phyloP scores from a whole-genome alignment of 2,113 vertebrate species.

The Chinchilla lanigera region DNA sequence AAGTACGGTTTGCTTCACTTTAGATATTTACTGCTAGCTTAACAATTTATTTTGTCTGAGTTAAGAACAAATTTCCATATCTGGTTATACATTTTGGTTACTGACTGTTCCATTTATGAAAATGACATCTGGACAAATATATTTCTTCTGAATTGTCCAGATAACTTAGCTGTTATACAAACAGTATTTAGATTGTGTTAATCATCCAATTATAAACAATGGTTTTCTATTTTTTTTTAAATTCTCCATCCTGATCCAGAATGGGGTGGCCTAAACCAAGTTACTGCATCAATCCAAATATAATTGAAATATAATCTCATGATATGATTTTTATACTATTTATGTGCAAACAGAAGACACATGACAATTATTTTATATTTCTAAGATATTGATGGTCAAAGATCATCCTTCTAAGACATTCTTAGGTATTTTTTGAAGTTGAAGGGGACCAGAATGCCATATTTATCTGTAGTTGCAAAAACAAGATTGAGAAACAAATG shows the following conservation, averaged over 20 bases:
- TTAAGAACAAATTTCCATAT: not conserved
- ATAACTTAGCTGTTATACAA: not conserved
- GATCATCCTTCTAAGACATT: not conserved
- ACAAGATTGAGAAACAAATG: not conserved
- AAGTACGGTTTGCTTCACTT: not conserved
- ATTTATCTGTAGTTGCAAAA: not conserved
- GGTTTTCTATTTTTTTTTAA: not conserved
- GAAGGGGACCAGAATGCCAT: not conserved
- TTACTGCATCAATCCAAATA: not conserved
- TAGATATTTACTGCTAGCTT: not conserved
- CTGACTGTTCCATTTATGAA: not conserved
- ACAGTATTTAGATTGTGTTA: not conserved
- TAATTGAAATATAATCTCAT: not conserved
- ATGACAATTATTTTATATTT: not conserved
- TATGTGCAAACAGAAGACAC: not conserved
- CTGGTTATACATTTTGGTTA: not conserved
- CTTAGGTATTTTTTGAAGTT: not conserved
- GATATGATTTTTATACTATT: not conserved
- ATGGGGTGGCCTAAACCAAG: not conserved
- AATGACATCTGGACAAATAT: not conserved
- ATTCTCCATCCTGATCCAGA: not conserved
- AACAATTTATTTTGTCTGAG: not conserved
- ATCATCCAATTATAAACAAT: not conserved
- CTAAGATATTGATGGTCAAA: not conserved
- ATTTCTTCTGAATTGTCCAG: not conserved